Evolutionary conservation across 2,113 vertebrate species (phyloP), one percentile per base, ranked within the genome.

Genomic region (Dasyurus viverrinus): DNA sequence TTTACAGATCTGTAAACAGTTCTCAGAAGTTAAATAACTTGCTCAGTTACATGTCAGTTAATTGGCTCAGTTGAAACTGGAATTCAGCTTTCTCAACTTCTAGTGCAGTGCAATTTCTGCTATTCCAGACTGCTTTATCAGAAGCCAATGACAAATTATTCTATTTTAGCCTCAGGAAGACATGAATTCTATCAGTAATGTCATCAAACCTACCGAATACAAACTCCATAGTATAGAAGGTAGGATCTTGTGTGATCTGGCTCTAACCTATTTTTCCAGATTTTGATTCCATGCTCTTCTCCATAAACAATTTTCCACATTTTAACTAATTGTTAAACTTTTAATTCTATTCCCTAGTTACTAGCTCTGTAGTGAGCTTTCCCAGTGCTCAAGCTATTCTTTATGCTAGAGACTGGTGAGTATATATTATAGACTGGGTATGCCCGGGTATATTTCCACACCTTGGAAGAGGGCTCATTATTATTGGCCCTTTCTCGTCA

Each of bases 181-280:
- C 46, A 91, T 2, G 50, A 68, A 91, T 36, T 27, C 89, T 84
- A 90, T 54, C 54, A 90, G 26, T 90, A 90, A 93, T 47, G 16
- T 53, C 50, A 95, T 92, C 84, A 94, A 92, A 90, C 54, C 89
- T 90, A 48, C 53, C 94, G 16, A 76, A 76, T 76, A n/a, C 16
- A 76, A 76, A 42, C 6, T 42, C 19, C 68, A 22, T 76, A 76
- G 36, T n/a, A 14, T n/a, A 76, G n/a, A 6, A 22, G 2, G 6
- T 42, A 7, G 57, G 30, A 12, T 19, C 16, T 76, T n/a, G 68
- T 22, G 6, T 76, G 5, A 76, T n/a, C 14, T 76, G 30, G 16
- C 60, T 76, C 60, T 36, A 68, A 68, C 11, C 30, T 16, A 36
- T 30, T 36, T 76, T 76, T n/a, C 36, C n/a, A 76, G 68, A 76